A percentile compares a stretch with the other conserved stretches of the same genome.
phyloP scores from a whole-genome alignment of 2,113 vertebrate genomes.

The Petrocephalus zakoni region DNA sequence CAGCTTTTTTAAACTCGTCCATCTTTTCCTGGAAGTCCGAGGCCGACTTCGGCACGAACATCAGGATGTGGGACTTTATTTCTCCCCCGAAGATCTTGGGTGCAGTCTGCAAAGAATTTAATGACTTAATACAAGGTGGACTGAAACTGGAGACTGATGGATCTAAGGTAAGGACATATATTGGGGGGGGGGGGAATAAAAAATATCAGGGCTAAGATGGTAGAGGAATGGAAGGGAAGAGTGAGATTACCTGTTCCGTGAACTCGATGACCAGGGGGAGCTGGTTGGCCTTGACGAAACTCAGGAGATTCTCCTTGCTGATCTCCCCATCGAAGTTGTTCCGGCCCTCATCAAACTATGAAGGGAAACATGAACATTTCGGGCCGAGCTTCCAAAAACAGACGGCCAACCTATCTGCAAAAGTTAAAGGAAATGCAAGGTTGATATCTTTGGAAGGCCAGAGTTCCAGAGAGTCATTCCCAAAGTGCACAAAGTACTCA shows the following conservation, averaged over 20 bases:
- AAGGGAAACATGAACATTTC: constrained; percentile 20
- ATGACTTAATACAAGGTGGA: background rate
- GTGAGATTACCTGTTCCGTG: constrained; percentile 80
- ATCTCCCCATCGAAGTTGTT: constrained; percentile 85
- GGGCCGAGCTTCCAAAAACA: background rate
- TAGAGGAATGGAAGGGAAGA: background rate
- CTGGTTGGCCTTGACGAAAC: constrained; percentile 88
- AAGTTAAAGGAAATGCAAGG: background rate
- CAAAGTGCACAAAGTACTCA: background rate
- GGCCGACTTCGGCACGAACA: constrained; percentile 84
- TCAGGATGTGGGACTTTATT: constrained; percentile 94
- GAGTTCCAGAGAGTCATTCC: background rate
- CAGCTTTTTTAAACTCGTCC: constrained; percentile 82
- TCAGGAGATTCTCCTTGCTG: constrained; percentile 76
- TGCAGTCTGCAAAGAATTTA: constrained; percentile 68
- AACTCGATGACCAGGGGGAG: constrained; percentile 96
- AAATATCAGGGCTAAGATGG: background rate
- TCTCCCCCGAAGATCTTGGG: constrained; percentile 99
- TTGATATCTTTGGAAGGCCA: constrained; percentile 6
- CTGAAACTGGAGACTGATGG: background rate
- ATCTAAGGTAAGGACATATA: background rate
- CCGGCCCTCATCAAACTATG: constrained; percentile 90
- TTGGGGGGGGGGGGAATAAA: background rate
- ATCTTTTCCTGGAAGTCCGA: constrained; percentile 81
- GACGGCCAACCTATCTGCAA: background rate